phyloP scores from a whole-genome alignment of 2,888 invertebrate species.

The Taenaris catops region DNA sequence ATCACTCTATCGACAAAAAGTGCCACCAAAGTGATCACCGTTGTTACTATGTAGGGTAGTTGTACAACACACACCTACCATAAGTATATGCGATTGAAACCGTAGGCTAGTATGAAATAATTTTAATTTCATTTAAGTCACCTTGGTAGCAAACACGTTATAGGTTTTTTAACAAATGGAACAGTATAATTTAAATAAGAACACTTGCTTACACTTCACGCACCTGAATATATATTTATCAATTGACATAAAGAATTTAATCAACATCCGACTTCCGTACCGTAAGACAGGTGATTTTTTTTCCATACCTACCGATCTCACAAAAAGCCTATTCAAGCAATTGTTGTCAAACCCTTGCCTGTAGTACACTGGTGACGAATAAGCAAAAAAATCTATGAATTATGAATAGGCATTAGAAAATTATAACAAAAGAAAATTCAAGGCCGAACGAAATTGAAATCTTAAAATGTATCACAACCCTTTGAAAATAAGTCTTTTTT shows the following conservation, averaged over 20 bases:
- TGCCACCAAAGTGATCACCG: too few relatives aligned
- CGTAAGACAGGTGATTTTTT: slow-evolving; percentile 54
- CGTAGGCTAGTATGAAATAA: too few relatives aligned
- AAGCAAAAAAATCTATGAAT: slow-evolving; percentile 23
- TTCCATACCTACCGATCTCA: slow-evolving; percentile 10
- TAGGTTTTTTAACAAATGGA: too few relatives aligned
- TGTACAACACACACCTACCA: too few relatives aligned
- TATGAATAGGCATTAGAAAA: slow-evolving; percentile 17
- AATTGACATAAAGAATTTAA: slow-evolving; percentile 28
- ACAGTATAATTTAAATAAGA: not conserved
- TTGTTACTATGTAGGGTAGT: too few relatives aligned
- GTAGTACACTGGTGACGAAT: slow-evolving; percentile 19
- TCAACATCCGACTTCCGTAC: slow-evolving; percentile 61
- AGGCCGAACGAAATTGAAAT: slow-evolving; percentile 47
- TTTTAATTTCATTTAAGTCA: too few relatives aligned
- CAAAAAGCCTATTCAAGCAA: slow-evolving; percentile 43
- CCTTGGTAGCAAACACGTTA: too few relatives aligned
- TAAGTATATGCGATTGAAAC: too few relatives aligned
- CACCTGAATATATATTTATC: slow-evolving; percentile 26
- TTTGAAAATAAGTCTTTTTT: slow-evolving; percentile 16
- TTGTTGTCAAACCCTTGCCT: slow-evolving; percentile 55
- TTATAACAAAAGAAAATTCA: slow-evolving; percentile 33
- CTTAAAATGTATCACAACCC: slow-evolving; percentile 27
- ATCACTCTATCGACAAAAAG: too few relatives aligned
- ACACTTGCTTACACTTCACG: slow-evolving; percentile 12